phyloP scores from a whole-genome alignment of 2,888 invertebrate species.

The Galeopsomyia nigrocyanea region DNA sequence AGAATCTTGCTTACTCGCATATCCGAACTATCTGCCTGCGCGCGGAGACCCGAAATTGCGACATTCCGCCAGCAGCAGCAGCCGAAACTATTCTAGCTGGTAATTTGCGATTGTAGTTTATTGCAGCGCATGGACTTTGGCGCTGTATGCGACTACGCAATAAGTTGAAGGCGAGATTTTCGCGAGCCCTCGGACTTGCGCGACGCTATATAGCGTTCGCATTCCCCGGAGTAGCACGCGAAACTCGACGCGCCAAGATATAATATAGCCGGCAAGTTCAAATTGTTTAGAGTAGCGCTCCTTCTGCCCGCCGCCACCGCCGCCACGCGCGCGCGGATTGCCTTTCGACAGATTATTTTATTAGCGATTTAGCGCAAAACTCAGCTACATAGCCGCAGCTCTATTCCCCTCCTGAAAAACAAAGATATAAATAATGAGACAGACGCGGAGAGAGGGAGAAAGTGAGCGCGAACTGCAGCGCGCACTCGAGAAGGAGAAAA shows the following conservation, averaged over 20 bases:
- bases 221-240: constrained; percentile 32
- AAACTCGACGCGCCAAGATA: constrained; percentile 40
- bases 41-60: constrained; percentile 64
- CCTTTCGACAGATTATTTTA: constrained; percentile 28
- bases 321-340: background rate
- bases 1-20: constrained; percentile 21
- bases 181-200: constrained; percentile 19
- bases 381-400: background rate
- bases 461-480: background rate
- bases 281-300: constrained; percentile 33
- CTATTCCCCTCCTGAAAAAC: constrained; percentile 30
- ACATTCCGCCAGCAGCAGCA: constrained; percentile 60
- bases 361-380: constrained; percentile 29
- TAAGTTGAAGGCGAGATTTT: constrained; percentile 44
- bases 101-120: constrained; percentile 70
- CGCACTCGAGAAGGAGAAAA: constrained; percentile 53
- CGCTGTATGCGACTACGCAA: constrained; percentile 9
- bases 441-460: constrained; percentile 5
- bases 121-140: constrained; percentile 51
- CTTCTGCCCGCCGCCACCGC: background rate
- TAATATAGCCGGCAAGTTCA: constrained; percentile 33
- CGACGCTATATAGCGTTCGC: constrained; percentile 30
- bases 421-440: constrained; percentile 48
- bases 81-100: constrained; percentile 69
- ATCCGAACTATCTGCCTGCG: constrained; percentile 56